phyloP scores from a whole-genome alignment of 2,113 vertebrate species.

The Xiphophorus couchianus region DNA sequence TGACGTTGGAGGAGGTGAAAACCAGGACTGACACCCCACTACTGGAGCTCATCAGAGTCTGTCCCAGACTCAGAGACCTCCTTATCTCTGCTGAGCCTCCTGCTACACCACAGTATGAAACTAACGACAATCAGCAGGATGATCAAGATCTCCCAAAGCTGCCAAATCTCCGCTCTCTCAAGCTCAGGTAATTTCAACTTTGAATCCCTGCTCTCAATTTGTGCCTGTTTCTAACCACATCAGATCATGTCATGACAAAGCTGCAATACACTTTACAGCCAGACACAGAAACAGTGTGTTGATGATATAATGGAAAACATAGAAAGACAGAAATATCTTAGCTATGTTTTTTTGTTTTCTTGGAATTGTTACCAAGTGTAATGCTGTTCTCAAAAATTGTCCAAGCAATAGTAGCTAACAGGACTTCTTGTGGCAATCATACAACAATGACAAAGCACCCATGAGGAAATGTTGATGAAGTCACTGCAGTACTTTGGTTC shows the following conservation, averaged over 20 bases:
- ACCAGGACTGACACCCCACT: constrained; percentile 59
- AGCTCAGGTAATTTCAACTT: constrained; percentile 68
- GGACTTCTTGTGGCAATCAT: no score
- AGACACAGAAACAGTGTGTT: neutral
- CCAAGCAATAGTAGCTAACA: no score
- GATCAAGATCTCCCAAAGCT: constrained; percentile 55
- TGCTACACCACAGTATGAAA: constrained; percentile 13
- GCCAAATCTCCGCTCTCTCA: constrained; percentile 70
- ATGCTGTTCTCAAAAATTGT: neutral
- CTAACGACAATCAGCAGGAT: constrained; percentile 22
- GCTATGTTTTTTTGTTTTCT: neutral
- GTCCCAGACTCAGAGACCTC: constrained; percentile 72
- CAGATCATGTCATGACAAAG: no score
- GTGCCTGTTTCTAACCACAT: neutral
- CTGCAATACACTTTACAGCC: neutral
- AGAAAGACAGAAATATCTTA: neutral
- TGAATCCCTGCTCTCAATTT: neutral
- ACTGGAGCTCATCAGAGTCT: constrained; percentile 65
- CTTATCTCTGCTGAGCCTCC: constrained; percentile 67
- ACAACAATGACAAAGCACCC: no score
- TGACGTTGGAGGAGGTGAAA: constrained; percentile 76
- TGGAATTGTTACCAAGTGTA: neutral
- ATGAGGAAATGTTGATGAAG: no score
- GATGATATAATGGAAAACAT: no score
- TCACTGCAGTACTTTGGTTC: no score